A percentile compares a stretch with the other conserved stretches of the same genome.
Conservation (phyloP, 2,797 vertebrate species). For the Phataginus tetradactyla region DNA sequence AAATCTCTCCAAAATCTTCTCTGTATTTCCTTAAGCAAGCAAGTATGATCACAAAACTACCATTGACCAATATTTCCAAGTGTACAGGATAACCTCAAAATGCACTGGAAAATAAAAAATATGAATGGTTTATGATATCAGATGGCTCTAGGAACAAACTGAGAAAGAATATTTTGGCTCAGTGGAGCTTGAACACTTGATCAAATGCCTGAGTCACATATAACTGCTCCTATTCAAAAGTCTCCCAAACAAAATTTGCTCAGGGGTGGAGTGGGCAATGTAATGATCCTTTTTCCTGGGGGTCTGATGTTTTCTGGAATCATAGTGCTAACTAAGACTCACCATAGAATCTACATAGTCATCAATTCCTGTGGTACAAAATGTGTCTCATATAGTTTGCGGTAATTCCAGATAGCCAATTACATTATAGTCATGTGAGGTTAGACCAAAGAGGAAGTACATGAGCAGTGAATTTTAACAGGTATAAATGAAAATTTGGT, state of each 20-base stretch:
- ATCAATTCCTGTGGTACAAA: not conserved
- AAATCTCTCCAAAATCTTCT: not conserved
- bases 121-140: not conserved
- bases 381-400: not conserved
- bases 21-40: not conserved
- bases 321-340: not conserved
- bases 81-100: not conserved
- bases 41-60: not conserved
- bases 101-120: not conserved
- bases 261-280: not conserved
- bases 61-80: not conserved
- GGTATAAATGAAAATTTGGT: not conserved
- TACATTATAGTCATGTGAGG: not conserved
- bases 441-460: not conserved
- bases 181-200: not conserved
- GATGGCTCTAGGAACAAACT: not conserved
- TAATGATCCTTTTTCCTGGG: not conserved
- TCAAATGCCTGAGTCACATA: not conserved
- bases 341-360: not conserved
- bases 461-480: not conserved
- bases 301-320: not conserved
- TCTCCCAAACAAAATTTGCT: constrained; percentile 4
- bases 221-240: not conserved
- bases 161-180: not conserved
- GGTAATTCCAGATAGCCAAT: not conserved